Evolutionary conservation across 1,140 invertebrate species (phyloP), one percentile per base, ranked within the genome.

Genomic region (Ectropis grisescens): DNA sequence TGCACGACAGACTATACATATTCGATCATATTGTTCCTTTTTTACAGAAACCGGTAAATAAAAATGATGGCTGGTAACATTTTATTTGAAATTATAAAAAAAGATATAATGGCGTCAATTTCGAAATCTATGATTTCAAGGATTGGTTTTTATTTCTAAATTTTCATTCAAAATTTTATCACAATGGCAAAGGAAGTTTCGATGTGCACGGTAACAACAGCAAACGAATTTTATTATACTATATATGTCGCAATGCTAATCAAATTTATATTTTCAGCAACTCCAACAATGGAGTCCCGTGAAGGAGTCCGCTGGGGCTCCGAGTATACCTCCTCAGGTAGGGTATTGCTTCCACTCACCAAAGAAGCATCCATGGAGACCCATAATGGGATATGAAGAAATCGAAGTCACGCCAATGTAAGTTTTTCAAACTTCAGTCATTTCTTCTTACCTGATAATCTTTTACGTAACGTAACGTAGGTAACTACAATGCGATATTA

Each of bases 341-440:
- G 80, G 80, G 6, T 78, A 81, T 37, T 81, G 78, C 31, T 83
- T 80, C 41, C 82, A 88, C 58, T 87, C 87, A 2, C 84, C 87
- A 3, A 82, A 85, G 35, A 86, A 86, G 37, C 89, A 91, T 64
- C 88, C 90, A 6, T 93, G 91, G 91, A 79, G 90, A 34, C 89
- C 90, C 7, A 90, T 89, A n/a, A 83, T 90, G 64, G 89, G 89
- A 15, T 91, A 88, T 59, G 89, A 92, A 72, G 89, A 89, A 53
- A 85, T 90, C 8, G 88, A 91, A 78, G 83, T 89, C 1, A 86
- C 84, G 26, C 87, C 89, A 33, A 69, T 92, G 88, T 90, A 81
- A 81, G 45, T 26, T 19, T n/a, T n/a, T n/a, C n/a, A n/a, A n/a
- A n/a, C n/a, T n/a, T n/a, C n/a, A 16, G 27, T 3, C n/a, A 15